Percentiles rank a stretch among this genome's conserved stretches.
These are phyloP conservation scores for Arizona elegans DNA, from an alignment of 2,113 vertebrate genomes.

Conservation along the genomic window DNA sequence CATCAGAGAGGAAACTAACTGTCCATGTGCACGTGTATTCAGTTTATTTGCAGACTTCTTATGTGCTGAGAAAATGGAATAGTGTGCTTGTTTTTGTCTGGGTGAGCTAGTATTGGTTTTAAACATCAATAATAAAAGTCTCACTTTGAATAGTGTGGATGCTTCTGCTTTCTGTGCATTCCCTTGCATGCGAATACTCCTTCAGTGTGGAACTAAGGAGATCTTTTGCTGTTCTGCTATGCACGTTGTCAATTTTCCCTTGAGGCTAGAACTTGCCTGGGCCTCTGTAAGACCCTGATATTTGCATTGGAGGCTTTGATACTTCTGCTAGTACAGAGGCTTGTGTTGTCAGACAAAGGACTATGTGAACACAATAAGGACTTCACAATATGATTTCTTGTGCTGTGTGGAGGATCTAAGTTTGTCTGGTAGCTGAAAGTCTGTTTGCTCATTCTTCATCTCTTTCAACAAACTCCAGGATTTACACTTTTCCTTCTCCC, in stretches of 20 bases:
- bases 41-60: not conserved
- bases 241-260: not conserved
- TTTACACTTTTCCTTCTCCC: not conserved
- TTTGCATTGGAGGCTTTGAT: constrained; percentile 46
- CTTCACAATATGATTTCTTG: constrained; percentile 32
- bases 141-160: constrained; percentile 8
- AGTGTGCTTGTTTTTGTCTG: not conserved
- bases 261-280: constrained; percentile 32
- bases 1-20: not conserved
- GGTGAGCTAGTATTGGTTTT: not conserved
- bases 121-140: not conserved
- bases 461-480: not conserved
- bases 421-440: constrained; percentile 13
- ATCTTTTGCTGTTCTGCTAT: not conserved
- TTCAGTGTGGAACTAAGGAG: not conserved
- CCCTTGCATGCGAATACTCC: too few species aligned
- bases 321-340: not conserved
- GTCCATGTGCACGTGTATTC: not conserved
- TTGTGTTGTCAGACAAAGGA: constrained; percentile 28
- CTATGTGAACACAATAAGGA: not conserved
- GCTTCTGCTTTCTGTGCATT: not conserved
- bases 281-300: constrained; percentile 36
- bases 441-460: constrained; percentile 19
- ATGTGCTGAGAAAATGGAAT: not conserved
- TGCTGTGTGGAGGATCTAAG: constrained; percentile 18